phyloP scores from a whole-genome alignment of 2,888 invertebrate species.

The Drosophila pegasa region DNA sequence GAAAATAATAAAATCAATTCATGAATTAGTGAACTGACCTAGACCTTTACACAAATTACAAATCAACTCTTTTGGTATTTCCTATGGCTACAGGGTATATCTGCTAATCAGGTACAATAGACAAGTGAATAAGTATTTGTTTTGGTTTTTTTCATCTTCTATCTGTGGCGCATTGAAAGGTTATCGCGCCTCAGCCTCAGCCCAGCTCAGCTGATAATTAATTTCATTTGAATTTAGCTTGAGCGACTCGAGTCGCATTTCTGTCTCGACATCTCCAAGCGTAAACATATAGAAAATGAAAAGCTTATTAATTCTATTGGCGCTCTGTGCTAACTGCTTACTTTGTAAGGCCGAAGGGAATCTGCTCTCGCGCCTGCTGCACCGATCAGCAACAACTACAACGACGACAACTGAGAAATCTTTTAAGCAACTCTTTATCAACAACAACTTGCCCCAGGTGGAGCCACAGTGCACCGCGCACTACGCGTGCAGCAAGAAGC shows the following conservation, averaged over 20 bases:
- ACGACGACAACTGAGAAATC: conserved; percentile 46
- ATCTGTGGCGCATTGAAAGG: conserved; percentile 28
- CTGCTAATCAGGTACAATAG: neutral
- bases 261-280: conserved; percentile 18
- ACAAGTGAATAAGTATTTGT: conserved; percentile 1
- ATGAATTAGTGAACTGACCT: no score
- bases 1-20: no score
- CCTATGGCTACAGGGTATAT: neutral
- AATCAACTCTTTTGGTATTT: neutral
- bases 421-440: conserved; percentile 42
- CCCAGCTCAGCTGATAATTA: conserved; percentile 7
- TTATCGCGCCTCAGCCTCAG: conserved; percentile 34
- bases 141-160: conserved; percentile 6
- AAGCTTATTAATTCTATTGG: conserved; percentile 29
- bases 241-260: conserved; percentile 20
- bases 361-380: conserved; percentile 39
- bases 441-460: conserved; percentile 69
- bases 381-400: conserved; percentile 31
- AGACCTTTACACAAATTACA: no score
- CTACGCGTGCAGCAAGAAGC: conserved; percentile 71
- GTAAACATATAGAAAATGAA: conserved; percentile 53
- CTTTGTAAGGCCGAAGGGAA: conserved; percentile 22
- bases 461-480: conserved; percentile 59
- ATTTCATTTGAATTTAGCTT: neutral
- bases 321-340: conserved; percentile 20